Base-by-base conservation (phyloP, 2,113 vertebrate genomes). In the Helogale parvula region DNA sequence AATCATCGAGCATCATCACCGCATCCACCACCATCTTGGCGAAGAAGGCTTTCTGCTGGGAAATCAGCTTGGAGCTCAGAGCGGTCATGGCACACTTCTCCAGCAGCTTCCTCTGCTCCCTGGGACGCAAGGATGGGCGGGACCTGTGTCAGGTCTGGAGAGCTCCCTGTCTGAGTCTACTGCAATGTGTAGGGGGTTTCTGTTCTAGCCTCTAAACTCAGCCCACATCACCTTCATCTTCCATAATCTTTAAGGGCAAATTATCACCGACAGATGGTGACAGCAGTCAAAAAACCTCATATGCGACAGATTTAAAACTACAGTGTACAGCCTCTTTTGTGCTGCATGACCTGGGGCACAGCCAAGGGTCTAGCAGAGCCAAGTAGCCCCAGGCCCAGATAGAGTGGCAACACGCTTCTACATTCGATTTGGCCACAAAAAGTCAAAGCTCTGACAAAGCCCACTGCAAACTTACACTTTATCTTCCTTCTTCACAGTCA, bases 1-100 rank as follows among this genome's bases (percentile, higher is more conserved):
- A 98, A 11, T 99, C 99, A 0, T 99, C 99, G 25, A 99, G 98
- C 98, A 99, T 99, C 99, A 99, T 99, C 94, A 99, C 99, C 0
- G 99, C 99, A 1, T 99, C 99, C n/a, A 99, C 99, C 41, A 99
- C 99, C 99, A 99, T 99, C 97, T 99, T 99, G 90, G 99, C 99
- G 79, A 99, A 99, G 97, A 99, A 99, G 0, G 98, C 99, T 96
- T 99, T 99, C 98, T 99, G 99, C 65, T 99, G 99, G 0, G 99
- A 99, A 45, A 99, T 99, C 33, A 99, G 99, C 96, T 99, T 99
- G 60, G 99, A 99, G 99, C 99, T 99, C 95, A 99, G 97, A 13
- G 99, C 99, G 0, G 99, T 99, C 98, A 99, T 98, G 0, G 99
- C 99, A 88, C 99, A 99, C 80, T 99, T 99, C 95, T 99, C 99